Evolutionary conservation across 2,113 vertebrate species (phyloP).

Genomic region (Gorilla gorilla): DNA sequence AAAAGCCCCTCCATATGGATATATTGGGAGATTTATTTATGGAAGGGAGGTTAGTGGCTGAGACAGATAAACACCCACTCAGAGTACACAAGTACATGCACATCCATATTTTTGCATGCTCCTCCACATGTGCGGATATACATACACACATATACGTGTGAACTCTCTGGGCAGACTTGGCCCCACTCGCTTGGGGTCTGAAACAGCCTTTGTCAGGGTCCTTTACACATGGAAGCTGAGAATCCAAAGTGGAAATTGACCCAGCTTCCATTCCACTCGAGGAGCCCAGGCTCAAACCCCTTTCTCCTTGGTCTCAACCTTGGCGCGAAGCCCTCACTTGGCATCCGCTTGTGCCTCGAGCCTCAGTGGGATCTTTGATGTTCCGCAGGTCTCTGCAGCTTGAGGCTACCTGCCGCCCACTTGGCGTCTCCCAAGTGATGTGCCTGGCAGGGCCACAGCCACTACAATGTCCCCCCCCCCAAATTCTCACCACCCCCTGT

Average conservation of each 20-base stretch:
- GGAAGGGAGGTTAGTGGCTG: background rate
- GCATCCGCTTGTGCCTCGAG: background rate
- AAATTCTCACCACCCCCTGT: background rate
- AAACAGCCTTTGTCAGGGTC: background rate
- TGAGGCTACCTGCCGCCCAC: background rate
- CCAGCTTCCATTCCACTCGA: background rate
- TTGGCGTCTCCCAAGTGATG: background rate
- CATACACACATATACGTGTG: background rate
- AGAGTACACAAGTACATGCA: rapidly evolving
- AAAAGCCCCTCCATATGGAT: conserved; percentile 51
- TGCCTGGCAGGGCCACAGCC: background rate
- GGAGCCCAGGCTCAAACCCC: background rate
- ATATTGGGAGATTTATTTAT: conserved; percentile 16
- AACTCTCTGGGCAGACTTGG: background rate
- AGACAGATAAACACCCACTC: background rate
- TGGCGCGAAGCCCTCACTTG: background rate
- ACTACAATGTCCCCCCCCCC: background rate
- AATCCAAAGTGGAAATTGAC: background rate
- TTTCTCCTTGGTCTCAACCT: background rate
- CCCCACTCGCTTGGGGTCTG: background rate
- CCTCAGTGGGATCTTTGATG: background rate
- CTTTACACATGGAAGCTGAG: background rate
- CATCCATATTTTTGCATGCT: background rate
- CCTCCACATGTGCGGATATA: rapidly evolving
- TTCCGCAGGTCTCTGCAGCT: background rate